Evolutionary conservation across 2,113 vertebrate genomes (phyloP).

Genomic region (Microtus ochrogaster): DNA sequence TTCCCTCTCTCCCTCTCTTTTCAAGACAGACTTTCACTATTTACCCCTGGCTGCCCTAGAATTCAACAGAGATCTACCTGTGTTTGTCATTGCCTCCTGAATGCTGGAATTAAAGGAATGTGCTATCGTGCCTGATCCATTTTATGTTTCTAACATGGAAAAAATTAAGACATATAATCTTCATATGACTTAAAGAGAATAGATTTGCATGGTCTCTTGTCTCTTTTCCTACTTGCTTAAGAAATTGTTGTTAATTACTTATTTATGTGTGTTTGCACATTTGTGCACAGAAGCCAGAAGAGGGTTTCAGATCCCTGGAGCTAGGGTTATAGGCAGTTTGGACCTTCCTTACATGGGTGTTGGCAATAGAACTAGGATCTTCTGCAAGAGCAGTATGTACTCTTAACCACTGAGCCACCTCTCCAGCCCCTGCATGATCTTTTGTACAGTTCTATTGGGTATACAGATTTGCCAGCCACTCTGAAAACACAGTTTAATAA

Average conservation of each 20-base stretch:
- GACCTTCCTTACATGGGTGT: not conserved
- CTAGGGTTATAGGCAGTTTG: not conserved
- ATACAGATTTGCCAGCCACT: not conserved
- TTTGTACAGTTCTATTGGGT: not conserved
- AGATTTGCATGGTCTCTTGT: not conserved
- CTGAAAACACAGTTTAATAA: not conserved
- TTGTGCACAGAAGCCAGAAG: not conserved
- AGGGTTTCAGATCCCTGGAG: not conserved
- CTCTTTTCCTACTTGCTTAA: not conserved
- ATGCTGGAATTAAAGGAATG: not conserved
- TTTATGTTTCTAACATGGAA: not conserved
- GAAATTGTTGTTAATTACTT: not conserved
- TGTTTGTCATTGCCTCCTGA: not conserved
- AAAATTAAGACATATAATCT: conserved; percentile 1
- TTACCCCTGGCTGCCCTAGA: not conserved
- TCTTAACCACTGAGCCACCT: not conserved
- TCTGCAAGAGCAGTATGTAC: not conserved
- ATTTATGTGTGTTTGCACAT: not conserved
- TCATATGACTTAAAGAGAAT: not conserved
- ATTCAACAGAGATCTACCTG: not conserved
- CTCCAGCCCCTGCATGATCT: not conserved
- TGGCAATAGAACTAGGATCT: not conserved
- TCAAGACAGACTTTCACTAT: not conserved
- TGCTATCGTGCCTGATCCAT: not conserved
- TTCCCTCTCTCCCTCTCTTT: not conserved